Conservation (phyloP, 2,888 invertebrate genomes). For the Gonocerus acuteangulatus region DNA sequence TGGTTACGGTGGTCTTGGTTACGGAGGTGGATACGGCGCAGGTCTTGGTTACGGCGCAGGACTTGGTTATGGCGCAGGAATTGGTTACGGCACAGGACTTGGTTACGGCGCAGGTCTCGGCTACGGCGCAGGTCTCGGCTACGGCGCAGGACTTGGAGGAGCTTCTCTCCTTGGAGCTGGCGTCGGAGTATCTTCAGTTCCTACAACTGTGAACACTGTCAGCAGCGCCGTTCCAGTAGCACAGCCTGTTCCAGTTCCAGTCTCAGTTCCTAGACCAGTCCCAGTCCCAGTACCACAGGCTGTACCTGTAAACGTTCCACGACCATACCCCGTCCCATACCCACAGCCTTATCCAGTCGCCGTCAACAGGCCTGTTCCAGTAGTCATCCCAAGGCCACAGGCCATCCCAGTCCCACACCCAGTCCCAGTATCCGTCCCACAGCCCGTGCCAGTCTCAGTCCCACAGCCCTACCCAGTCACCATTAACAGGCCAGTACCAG, state of each 20-base stretch:
- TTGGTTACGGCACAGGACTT: neutral
- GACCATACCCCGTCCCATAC: slow-evolving; percentile 46
- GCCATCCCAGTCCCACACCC: slow-evolving; percentile 39
- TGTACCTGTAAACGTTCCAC: slow-evolving; percentile 47
- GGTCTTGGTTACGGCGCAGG: neutral
- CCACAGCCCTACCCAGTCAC: slow-evolving; percentile 49
- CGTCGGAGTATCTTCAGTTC: slow-evolving; percentile 8
- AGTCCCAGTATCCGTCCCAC: slow-evolving; percentile 47
- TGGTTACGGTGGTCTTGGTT: slow-evolving; percentile 1
- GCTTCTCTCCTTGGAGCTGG: too few species aligned
- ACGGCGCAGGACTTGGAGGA: too few species aligned
- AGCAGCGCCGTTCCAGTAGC: slow-evolving; percentile 45
- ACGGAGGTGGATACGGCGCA: neutral
- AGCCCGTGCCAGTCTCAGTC: slow-evolving; percentile 48
- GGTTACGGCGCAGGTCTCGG: neutral
- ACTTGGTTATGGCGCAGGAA: neutral
- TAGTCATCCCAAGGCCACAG: slow-evolving; percentile 44
- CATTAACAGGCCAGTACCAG: slow-evolving; percentile 49
- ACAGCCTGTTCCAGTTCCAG: slow-evolving; percentile 48
- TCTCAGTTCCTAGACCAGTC: slow-evolving; percentile 45
- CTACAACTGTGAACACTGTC: slow-evolving; percentile 27
- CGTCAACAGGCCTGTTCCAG: slow-evolving; percentile 49
- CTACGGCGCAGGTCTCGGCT: neutral
- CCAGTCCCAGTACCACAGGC: slow-evolving; percentile 48
- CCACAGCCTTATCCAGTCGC: slow-evolving; percentile 43